Conservation (phyloP, 2,113 vertebrate species). For the Rhadina sibilatrix region DNA sequence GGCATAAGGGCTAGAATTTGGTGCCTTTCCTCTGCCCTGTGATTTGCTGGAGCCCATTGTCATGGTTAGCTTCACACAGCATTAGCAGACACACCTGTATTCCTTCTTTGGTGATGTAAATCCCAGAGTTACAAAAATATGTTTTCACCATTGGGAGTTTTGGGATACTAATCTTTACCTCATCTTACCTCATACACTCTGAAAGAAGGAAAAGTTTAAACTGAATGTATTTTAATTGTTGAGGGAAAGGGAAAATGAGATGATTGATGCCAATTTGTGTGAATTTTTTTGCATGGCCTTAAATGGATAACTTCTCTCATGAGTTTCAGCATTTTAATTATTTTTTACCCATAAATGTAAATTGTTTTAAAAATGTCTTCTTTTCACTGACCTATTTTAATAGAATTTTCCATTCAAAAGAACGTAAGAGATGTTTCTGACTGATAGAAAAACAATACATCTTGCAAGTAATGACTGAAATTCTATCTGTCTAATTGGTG, state of each 20-base stretch:
- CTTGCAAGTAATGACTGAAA: not conserved
- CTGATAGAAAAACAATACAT: not conserved
- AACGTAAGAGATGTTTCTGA: not conserved
- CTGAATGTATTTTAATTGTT: not conserved
- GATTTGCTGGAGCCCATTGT: not conserved
- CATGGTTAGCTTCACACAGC: not conserved
- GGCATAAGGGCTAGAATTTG: not conserved
- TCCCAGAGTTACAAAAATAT: not conserved
- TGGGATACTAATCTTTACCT: not conserved
- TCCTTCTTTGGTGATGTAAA: not conserved
- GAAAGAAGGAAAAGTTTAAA: not conserved
- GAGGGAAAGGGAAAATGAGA: not conserved
- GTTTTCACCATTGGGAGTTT: not conserved
- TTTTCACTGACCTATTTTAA: not conserved
- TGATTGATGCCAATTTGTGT: not conserved
- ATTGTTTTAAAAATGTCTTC: not conserved
- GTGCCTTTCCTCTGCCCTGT: not conserved
- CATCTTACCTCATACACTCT: not conserved
- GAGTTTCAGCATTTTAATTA: not conserved
- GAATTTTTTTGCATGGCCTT: not conserved
- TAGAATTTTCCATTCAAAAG: not conserved
- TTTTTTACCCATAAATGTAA: not conserved
- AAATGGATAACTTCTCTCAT: not conserved
- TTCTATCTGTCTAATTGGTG: not conserved
- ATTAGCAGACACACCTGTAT: not conserved